Base-by-base conservation (phyloP, 2,888 invertebrate genomes). In the Nomada hirtipes region DNA sequence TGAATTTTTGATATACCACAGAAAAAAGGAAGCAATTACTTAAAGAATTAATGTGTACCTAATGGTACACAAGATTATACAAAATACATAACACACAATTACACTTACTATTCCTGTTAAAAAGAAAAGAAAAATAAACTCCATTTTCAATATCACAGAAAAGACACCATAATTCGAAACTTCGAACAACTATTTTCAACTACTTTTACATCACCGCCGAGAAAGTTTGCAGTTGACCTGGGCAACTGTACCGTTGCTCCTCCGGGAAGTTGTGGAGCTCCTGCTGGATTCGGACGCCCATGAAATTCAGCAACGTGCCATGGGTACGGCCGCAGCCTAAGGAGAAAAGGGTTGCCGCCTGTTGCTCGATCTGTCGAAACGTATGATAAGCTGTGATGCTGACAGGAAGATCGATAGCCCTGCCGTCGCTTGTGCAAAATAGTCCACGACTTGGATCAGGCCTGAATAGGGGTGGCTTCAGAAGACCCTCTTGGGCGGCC, bases 361-460 rank as follows among this genome's bases (percentile, higher is more conserved):
- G 96, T 89, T 95, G 95, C 91, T 96, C 96, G 90, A 97, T 96
- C 93, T 96, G 96, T 75, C 95, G 94, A 91, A 96, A 96, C 0
- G 96, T 95, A 88, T 96, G 96, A 90, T 95, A 96, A 26, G 96
- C 96, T 36, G 96, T 95, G 76, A 96, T 95, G 55, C 96, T 95
- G 57, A 96, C 95, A 2, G 96, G 95, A 74, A 95, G 94, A 89
- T 96, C 96, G 18, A 97, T 95, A 2, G 96, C 96, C 23, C 96
- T 95, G 18, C 96, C 96, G 89, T 96, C 96, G 90, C 96, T 96
- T 0, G 96, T 96, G 91, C 96, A 96, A 89, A 96, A 96, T 53
- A 96, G 92, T 13, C 96, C 96, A 76, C 95, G 95, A 20, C 95
- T 95, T 3, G 95, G 94, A 86, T 95, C 95, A 26, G 95, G 92